These are phyloP conservation scores for Drosophila azteca DNA, from an alignment of 1,140 invertebrate genomes.

Conservation along the genomic window DNA sequence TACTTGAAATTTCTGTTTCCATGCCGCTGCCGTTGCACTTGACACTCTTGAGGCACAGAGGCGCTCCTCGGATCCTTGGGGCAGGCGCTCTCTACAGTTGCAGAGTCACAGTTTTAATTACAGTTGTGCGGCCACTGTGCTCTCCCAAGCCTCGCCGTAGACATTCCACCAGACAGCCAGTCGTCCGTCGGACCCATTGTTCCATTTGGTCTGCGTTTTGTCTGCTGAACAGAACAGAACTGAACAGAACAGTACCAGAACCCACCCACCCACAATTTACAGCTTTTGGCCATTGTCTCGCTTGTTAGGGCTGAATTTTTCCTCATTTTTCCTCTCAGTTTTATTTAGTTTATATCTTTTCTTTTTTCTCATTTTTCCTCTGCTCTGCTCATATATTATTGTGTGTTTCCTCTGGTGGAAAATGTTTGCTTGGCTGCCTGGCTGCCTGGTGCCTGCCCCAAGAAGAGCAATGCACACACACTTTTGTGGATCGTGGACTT, in stretches of 20 bases:
- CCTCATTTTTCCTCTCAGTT: slow-evolving; percentile 34
- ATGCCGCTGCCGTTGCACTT: slow-evolving; percentile 52
- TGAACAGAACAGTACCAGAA: too few relatives aligned
- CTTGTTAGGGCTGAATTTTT: slow-evolving; percentile 62
- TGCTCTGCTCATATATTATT: slow-evolving; percentile 42
- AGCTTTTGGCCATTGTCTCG: slow-evolving; percentile 76
- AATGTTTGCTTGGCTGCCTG: slow-evolving; percentile 75
- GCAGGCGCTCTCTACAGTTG: slow-evolving; percentile 23
- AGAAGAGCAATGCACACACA: slow-evolving; percentile 69
- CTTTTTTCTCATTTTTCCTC: slow-evolving; percentile 33
- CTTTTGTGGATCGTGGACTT: neutral
- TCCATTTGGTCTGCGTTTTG: slow-evolving; percentile 49
- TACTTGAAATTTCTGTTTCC: slow-evolving; percentile 55
- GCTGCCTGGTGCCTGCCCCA: slow-evolving; percentile 47
- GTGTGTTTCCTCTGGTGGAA: slow-evolving; percentile 67
- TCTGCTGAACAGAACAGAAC: slow-evolving; percentile 6
- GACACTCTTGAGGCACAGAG: slow-evolving; percentile 59
- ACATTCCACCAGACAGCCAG: slow-evolving; percentile 48
- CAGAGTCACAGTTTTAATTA: slow-evolving; percentile 65
- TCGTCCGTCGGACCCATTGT: slow-evolving; percentile 41
- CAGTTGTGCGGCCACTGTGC: slow-evolving; percentile 51
- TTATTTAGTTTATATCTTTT: slow-evolving; percentile 10
- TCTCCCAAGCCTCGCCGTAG: slow-evolving; percentile 11
- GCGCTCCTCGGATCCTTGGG: neutral
- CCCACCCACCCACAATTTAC: slow-evolving; percentile 48